phyloP scores from a whole-genome alignment of 2,888 invertebrate species.

The Sphaeridia pumilis region DNA sequence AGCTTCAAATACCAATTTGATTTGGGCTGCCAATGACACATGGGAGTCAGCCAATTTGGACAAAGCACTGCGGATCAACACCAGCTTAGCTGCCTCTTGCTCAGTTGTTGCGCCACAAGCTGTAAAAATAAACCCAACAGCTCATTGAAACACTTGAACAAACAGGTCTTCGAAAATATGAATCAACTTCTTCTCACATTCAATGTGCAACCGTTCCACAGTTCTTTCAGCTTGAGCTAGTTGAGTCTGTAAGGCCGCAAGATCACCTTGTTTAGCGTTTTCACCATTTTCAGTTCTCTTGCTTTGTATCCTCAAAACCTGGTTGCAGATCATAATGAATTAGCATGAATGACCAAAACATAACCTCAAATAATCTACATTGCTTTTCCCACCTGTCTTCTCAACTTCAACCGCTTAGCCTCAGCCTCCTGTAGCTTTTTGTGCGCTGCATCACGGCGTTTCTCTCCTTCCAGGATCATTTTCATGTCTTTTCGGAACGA shows the following conservation, averaged over 20 bases:
- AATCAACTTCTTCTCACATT: slow-evolving; percentile 39
- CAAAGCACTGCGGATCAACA: slow-evolving; percentile 44
- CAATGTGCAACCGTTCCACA: slow-evolving; percentile 43
- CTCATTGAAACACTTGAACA: too few species aligned
- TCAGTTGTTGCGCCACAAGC: slow-evolving; percentile 43
- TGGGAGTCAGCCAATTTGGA: slow-evolving; percentile 44
- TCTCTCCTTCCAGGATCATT: slow-evolving; percentile 34
- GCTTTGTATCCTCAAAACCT: slow-evolving; percentile 33
- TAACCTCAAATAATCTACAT: slow-evolving; percentile 3
- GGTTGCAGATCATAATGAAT: neutral
- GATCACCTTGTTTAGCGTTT: slow-evolving; percentile 37
- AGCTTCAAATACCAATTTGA: slow-evolving; percentile 43
- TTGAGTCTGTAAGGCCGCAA: slow-evolving; percentile 41
- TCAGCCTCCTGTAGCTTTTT: slow-evolving; percentile 32
- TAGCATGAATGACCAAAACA: neutral
- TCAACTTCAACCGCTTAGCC: slow-evolving; percentile 28
- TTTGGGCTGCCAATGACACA: slow-evolving; percentile 43
- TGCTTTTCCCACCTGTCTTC: slow-evolving; percentile 24
- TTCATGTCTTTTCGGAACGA: slow-evolving; percentile 34
- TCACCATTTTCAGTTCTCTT: slow-evolving; percentile 24
- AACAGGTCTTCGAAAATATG: too few species aligned
- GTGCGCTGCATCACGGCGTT: slow-evolving; percentile 28
- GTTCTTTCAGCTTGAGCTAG: slow-evolving; percentile 43
- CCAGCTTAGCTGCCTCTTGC: slow-evolving; percentile 46
- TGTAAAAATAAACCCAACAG: too few species aligned